A percentile compares a stretch with the other conserved stretches of the same genome.
Evolutionary conservation across 2,113 vertebrate species (phyloP).

Genomic region (Pongo abelii): DNA sequence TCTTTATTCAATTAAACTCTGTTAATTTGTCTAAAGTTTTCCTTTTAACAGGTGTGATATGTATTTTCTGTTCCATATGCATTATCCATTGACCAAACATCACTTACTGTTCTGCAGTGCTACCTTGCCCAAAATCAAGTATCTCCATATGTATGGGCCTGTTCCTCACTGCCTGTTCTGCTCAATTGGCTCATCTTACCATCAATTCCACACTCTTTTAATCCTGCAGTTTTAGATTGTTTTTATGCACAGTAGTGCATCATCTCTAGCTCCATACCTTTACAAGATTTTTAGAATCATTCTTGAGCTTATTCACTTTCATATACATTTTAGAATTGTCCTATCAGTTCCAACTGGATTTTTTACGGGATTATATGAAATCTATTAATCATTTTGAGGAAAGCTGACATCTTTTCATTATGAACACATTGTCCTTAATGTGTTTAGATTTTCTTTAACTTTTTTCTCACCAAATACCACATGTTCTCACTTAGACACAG

Average conservation of each 20-base stretch:
- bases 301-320: neutral
- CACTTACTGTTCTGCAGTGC: neutral
- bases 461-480: neutral
- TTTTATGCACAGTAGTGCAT: neutral
- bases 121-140: neutral
- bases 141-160: accelerated
- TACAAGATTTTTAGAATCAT: neutral
- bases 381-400: neutral
- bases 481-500: too few species aligned
- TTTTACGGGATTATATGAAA: neutral
- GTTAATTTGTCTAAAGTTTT: too few species aligned
- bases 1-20: too few species aligned
- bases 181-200: neutral
- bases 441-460: neutral
- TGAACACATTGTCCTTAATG: neutral
- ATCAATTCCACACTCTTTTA: neutral
- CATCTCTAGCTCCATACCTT: neutral
- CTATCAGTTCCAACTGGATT: neutral
- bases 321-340: neutral
- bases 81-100: neutral
- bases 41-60: too few species aligned
- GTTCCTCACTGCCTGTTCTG: neutral
- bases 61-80: neutral
- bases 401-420: neutral
- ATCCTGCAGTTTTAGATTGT: neutral